Percentiles rank a stretch among this genome's conserved stretches.
Evolutionary conservation across 2,888 invertebrate species (phyloP).

Genomic region (Hoplodrina blanda): DNA sequence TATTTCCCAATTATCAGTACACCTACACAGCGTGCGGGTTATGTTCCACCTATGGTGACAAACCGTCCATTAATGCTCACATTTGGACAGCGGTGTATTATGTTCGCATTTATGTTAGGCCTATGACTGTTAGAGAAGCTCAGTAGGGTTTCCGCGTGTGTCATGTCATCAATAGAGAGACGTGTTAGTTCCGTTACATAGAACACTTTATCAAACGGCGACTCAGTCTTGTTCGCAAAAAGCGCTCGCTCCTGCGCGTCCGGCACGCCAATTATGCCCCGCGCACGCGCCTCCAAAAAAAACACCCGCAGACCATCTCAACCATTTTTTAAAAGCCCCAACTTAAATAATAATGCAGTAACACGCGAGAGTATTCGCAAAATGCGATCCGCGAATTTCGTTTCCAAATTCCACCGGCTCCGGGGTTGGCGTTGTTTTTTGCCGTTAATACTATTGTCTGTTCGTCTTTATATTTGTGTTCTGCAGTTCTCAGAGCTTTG

Average conservation of each 20-base stretch:
- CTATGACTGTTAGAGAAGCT: constrained; percentile 8
- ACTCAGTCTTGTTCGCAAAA: constrained; percentile 69
- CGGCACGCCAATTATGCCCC: constrained; percentile 85
- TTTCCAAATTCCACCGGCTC: constrained; percentile 85
- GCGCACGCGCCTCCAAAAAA: constrained; percentile 90
- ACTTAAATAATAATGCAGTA: constrained; percentile 90
- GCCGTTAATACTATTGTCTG: constrained; percentile 84
- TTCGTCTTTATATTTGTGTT: constrained; percentile 80
- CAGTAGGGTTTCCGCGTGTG: constrained; percentile 9
- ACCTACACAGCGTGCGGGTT: constrained; percentile 40
- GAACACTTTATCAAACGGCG: constrained; percentile 68
- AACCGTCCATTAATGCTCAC: constrained; percentile 47
- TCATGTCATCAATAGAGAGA: constrained; percentile 20
- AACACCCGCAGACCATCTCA: constrained; percentile 82
- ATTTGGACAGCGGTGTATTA: constrained; percentile 30
- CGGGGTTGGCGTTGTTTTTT: constrained; percentile 81
- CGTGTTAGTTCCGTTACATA: constrained; percentile 65
- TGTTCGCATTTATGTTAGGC: constrained; percentile 8
- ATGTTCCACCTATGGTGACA: constrained; percentile 47
- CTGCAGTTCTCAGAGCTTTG: constrained; percentile 72
- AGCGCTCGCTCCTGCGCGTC: constrained; percentile 75
- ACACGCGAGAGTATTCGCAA: constrained; percentile 90
- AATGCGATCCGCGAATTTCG: constrained; percentile 89
- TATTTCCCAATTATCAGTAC: constrained; percentile 51
- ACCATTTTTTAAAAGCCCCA: constrained; percentile 86